Base-by-base conservation (phyloP, 2,113 vertebrate genomes). In the Kryptolebias marmoratus region DNA sequence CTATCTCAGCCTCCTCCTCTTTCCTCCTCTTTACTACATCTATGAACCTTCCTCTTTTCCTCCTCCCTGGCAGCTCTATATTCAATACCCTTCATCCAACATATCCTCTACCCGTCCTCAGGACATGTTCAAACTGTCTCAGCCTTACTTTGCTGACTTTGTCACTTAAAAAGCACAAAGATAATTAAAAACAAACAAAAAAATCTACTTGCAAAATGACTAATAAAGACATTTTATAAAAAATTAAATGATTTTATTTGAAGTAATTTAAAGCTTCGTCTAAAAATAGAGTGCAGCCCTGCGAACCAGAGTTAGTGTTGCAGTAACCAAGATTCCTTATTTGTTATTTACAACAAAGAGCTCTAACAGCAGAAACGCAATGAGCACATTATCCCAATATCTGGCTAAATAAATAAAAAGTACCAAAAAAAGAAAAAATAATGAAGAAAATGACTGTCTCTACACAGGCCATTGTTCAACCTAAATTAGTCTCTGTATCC, bases 401-500 rank as follows among this genome's bases (percentile, higher is more conserved):
- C 68, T 70, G 68, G 22, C 32, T 64, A 76, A 70, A 81, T 71
- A 82, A 82, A 79, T 73, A 70, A 81, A 87, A 67, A 75, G 68
- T 44, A 78, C 80, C 32, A 73, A 70, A 68, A 56, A 48, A 55
- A 80, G 85, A 60, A 67, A 73, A 79, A 22, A 22, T 22, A 22
- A 22, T 22, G 22, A 22, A 74, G 71, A 53, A 62, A 88, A 86
- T 66, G 42, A 73, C 64, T 63, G 49, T 49, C 36, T 84, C 84
- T 79, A 87, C 66, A 67, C 68, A 54, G 73, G 76, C 39, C 53
- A 68, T 61, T 85, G 81, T 80, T 81, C 31, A 9, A 49, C 74
- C 87, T 84, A 84, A 89, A 88, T 90, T 87, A 88, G 61, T 30
- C 65, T 79, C 56, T 68, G 59, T 82, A 77, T 90, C 81, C 68